A percentile compares a stretch with the other conserved stretches of the same genome.
Conservation (phyloP, 2,888 invertebrate genomes). For the Balanococcus diminutus region DNA sequence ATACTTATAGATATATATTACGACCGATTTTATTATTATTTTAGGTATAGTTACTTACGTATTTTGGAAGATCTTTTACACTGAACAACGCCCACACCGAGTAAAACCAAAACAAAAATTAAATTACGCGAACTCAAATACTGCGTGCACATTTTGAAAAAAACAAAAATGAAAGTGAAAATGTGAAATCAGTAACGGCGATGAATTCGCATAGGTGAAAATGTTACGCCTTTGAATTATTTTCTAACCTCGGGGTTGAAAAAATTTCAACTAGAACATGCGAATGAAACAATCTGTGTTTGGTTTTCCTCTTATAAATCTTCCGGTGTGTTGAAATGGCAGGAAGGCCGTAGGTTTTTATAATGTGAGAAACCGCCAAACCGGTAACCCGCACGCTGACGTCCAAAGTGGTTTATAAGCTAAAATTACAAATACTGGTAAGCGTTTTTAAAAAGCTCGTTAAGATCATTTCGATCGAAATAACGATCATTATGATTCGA, state of each 20-base stretch:
- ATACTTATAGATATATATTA: no score
- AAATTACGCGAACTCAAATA: slow-evolving; percentile 20
- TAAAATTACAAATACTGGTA: slow-evolving; percentile 21
- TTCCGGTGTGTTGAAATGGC: slow-evolving; percentile 26
- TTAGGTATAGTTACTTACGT: neutral
- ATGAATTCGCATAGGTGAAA: neutral
- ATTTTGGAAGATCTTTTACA: slow-evolving; percentile 2
- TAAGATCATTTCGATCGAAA: slow-evolving; percentile 12
- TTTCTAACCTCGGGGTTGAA: slow-evolving; percentile 33
- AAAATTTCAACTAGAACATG: slow-evolving; percentile 27
- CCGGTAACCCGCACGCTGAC: slow-evolving; percentile 45
- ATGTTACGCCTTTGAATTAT: neutral
- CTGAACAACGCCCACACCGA: neutral
- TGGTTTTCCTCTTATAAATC: slow-evolving; percentile 41
- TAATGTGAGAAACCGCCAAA: slow-evolving; percentile 42
- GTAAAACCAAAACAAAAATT: neutral
- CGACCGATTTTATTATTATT: no score
- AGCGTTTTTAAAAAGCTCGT: slow-evolving; percentile 31
- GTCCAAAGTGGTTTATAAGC: neutral
- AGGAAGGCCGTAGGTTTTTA: slow-evolving; percentile 37
- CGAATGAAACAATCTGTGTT: neutral
- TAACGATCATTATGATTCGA: slow-evolving; percentile 26
- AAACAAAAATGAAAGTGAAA: neutral
- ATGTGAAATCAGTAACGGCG: neutral
- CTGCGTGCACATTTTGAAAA: slow-evolving; percentile 17